These are phyloP conservation scores for Lasioglossum morio DNA, from an alignment of 2,888 invertebrate species.

Conservation along the genomic window DNA sequence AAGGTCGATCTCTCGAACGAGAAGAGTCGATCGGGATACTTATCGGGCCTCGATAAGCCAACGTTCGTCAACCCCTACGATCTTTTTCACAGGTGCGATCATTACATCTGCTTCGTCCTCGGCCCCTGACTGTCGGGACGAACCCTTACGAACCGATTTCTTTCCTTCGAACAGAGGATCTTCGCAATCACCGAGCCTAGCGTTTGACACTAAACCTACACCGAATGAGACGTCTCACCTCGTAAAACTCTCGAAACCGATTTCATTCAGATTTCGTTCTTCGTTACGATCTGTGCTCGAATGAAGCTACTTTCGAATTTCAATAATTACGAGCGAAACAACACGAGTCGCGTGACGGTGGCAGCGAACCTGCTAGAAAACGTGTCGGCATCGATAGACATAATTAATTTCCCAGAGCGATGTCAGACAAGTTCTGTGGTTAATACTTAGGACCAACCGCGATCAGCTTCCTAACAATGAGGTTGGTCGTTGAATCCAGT, in stretches of 20 bases:
- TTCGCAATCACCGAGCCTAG: not conserved
- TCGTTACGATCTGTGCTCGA: not conserved
- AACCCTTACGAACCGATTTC: not conserved
- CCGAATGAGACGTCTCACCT: not conserved
- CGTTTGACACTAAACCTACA: not conserved
- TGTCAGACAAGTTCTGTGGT: not conserved
- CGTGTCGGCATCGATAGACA: too few relatives aligned
- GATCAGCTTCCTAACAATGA: not conserved
- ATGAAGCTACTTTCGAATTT: not conserved
- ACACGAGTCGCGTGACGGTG: too few relatives aligned
- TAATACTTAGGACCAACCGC: not conserved
- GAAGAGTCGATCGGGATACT: slow-evolving; percentile 31
- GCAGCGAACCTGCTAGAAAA: too few relatives aligned
- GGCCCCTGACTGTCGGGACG: not conserved
- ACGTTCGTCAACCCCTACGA: slow-evolving; percentile 30
- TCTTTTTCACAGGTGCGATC: not conserved
- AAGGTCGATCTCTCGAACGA: slow-evolving; percentile 63
- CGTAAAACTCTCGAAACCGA: not conserved
- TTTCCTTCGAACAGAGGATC: not conserved
- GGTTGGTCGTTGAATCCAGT: not conserved
- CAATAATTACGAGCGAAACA: not conserved
- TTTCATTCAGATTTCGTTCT: not conserved
- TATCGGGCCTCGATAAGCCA: slow-evolving; percentile 41
- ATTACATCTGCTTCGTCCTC: not conserved
- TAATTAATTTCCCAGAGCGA: too few relatives aligned